Percentiles rank a stretch among this genome's conserved stretches.
These are phyloP conservation scores for Corapipo altera DNA, from an alignment of 2,113 vertebrate genomes.

Conservation along the genomic window DNA sequence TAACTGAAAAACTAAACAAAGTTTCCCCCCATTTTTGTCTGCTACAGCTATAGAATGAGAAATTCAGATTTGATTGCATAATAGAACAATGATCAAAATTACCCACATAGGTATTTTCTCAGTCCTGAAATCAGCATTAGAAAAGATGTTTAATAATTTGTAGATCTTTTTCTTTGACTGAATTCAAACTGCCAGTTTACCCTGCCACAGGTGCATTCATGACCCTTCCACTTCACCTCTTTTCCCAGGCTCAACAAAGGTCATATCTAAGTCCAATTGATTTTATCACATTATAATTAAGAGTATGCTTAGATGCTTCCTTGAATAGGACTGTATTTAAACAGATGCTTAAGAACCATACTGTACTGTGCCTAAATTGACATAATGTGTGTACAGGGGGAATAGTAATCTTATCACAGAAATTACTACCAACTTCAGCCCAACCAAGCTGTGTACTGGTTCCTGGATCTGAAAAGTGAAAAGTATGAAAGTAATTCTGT, in stretches of 20 bases:
- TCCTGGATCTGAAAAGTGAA: background rate
- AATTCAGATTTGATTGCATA: background rate
- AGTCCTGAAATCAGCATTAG: background rate
- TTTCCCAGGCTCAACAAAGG: background rate
- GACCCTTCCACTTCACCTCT: background rate
- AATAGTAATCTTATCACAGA: background rate
- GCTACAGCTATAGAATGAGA: background rate
- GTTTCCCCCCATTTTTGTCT: background rate
- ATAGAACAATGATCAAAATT: background rate
- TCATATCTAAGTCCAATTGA: background rate
- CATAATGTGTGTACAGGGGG: background rate
- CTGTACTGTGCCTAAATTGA: background rate
- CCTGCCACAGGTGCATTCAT: background rate
- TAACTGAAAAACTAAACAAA: background rate
- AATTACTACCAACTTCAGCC: background rate
- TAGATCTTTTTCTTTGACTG: background rate
- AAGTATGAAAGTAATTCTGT: background rate
- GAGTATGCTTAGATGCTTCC: background rate
- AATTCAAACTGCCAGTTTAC: background rate
- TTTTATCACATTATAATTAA: background rate
- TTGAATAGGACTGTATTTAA: background rate
- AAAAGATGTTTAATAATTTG: background rate
- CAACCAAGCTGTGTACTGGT: background rate
- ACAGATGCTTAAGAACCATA: background rate
- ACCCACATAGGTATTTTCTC: background rate